Base-by-base conservation (phyloP, 2,113 vertebrate species). In the Gnathonemus echidnorhynchus region DNA sequence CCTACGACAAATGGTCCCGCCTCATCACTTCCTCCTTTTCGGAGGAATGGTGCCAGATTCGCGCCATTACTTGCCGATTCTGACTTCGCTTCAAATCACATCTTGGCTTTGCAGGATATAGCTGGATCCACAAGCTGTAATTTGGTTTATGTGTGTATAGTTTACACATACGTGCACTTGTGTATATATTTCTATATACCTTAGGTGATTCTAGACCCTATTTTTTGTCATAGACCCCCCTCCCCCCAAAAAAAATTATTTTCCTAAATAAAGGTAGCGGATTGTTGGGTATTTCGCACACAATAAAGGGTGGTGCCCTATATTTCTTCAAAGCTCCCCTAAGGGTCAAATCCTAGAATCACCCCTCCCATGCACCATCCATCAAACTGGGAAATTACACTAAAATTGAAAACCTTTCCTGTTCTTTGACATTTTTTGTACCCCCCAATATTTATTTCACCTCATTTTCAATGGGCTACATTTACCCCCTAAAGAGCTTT, bases 21-120 rank as follows among this genome's bases (percentile, higher is more conserved):
- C 86, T 87, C 86, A 87, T 87, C 50, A 87, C 86, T 53, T 56
- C 86, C 86, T 53, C 86, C n/a, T 87, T 56, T 53, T 27, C 7
- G 17, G 3, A 56, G 86, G 49, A 52, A 87, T 53, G 7, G 49
- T 27, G 49, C 31, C 49, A 56, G 86, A 17, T 53, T 35, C 53
- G 35, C 31, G 13, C 74, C 31, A 42, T 80, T 80, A 13, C 74
- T 39, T 8, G 74, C 74, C 17, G 5, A 80, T 87, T 7, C 49
- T 53, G 50, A 87, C n/a, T 56, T 21, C 2, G 35, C 27, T 19
- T 87, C n/a, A 39, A 13, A 53, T 53, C 49, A 35, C 3, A 35
- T 35, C 31, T 31, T 27, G 24, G 49, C 50, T 50, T 24, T 46
- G 3, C 42, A 45, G 84, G 3, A 48, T 50, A 5, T 50, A 27